Conservation (phyloP, 2,113 vertebrate genomes). For the Diglossa brunneiventris region DNA sequence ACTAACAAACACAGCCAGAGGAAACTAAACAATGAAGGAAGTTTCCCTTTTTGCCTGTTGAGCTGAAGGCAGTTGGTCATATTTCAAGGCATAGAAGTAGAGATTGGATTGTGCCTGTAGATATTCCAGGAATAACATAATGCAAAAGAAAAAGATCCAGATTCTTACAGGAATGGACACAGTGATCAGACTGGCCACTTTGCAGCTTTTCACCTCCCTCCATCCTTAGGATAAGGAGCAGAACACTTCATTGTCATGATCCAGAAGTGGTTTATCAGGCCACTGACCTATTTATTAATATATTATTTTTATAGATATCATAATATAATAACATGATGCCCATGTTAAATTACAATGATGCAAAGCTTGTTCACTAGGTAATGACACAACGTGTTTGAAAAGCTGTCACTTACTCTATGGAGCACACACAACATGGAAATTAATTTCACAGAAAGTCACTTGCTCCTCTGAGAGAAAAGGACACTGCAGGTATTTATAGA, state of each 20-base stretch:
- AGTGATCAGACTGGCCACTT: background rate
- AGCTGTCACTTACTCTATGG: background rate
- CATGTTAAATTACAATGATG: background rate
- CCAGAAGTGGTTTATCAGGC: background rate
- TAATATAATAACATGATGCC: background rate
- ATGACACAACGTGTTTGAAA: background rate
- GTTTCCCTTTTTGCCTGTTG: background rate
- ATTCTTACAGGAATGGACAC: background rate
- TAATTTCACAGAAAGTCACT: background rate
- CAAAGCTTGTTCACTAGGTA: background rate
- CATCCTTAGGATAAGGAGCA: background rate
- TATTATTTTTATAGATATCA: too few species aligned
- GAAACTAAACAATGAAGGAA: background rate
- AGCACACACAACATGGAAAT: background rate
- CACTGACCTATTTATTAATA: background rate
- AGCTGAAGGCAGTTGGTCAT: background rate
- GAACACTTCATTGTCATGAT: background rate
- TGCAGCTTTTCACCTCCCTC: background rate
- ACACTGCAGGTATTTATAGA: slow-evolving; percentile 1
- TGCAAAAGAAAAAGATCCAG: background rate
- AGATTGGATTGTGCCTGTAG: background rate
- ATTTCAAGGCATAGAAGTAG: background rate
- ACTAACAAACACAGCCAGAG: background rate
- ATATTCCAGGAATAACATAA: background rate
- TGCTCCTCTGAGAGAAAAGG: background rate